Percentiles rank a stretch among this genome's conserved stretches.
Evolutionary conservation across 2,113 vertebrate species (phyloP).

Genomic region (Oceanites oceanicus): DNA sequence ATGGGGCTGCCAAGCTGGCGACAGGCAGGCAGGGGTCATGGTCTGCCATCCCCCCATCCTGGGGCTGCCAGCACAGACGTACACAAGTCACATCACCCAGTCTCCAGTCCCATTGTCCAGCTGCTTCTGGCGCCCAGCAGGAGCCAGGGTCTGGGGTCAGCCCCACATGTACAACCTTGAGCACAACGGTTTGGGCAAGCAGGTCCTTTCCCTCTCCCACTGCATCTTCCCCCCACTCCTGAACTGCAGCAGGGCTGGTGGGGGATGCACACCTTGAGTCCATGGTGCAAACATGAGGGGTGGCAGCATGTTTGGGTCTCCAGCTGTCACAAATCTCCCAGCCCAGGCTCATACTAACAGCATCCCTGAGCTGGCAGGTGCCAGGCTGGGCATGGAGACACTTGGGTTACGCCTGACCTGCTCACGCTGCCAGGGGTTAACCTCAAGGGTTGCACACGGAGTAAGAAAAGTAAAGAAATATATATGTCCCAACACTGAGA

Average conservation of each 20-base stretch:
- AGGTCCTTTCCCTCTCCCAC: not conserved
- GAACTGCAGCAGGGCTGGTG: not conserved
- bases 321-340: not conserved
- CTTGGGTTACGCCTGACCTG: accelerated
- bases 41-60: not conserved
- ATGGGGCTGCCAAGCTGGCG: not conserved
- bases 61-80: not conserved
- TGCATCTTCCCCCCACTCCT: not conserved
- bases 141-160: not conserved
- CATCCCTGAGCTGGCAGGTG: not conserved
- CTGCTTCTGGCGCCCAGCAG: not conserved
- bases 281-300: accelerated
- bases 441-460: not conserved
- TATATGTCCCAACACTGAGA: accelerated
- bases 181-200: not conserved
- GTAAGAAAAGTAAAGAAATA: not conserved
- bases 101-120: not conserved
- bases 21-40: accelerated
- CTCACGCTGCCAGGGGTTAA: not conserved
- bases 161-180: accelerated
- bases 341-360: not conserved
- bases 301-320: accelerated
- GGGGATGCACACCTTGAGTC: accelerated
- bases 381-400: not conserved
- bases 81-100: accelerated